Conservation (phyloP, 92 coral and sea anemone genomes). For the Nematostella vectensis region DNA sequence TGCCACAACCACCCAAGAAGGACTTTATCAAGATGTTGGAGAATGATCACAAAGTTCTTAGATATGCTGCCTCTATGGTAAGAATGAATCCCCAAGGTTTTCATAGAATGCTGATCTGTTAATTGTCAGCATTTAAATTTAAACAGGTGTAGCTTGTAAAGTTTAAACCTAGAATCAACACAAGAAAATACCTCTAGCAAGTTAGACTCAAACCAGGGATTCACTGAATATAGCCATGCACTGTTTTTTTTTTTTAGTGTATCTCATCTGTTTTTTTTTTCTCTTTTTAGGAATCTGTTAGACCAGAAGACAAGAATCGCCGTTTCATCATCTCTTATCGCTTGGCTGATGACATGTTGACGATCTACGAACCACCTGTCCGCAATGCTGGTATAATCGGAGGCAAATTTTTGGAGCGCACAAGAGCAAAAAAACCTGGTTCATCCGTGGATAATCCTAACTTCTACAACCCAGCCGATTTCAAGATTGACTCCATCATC, state of each 20-base stretch:
- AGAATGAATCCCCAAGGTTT: constrained; percentile 11
- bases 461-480: constrained; percentile 97
- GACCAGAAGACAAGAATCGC: constrained; percentile 96
- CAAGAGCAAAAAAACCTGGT: constrained; percentile 88
- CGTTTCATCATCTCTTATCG: constrained; percentile 93
- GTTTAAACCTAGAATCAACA: no score
- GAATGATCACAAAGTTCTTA: constrained; percentile 89
- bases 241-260: no score
- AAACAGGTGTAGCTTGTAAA: not conserved
- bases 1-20: constrained; percentile 99
- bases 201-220: no score
- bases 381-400: constrained; percentile 98
- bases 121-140: no score
- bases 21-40: constrained; percentile 97
- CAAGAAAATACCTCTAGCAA: no score
- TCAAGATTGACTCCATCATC: constrained; percentile 73
- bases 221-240: no score
- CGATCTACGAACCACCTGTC: constrained; percentile 96
- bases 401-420: constrained; percentile 97
- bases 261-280: no score
- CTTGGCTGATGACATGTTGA: constrained; percentile 93
- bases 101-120: no score
- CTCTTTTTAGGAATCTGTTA: constrained; percentile 81
- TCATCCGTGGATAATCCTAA: constrained; percentile 93
- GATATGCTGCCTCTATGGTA: constrained; percentile 96